These are phyloP conservation scores for Labroides dimidiatus DNA, from an alignment of 2,797 vertebrate species.

Conservation along the genomic window DNA sequence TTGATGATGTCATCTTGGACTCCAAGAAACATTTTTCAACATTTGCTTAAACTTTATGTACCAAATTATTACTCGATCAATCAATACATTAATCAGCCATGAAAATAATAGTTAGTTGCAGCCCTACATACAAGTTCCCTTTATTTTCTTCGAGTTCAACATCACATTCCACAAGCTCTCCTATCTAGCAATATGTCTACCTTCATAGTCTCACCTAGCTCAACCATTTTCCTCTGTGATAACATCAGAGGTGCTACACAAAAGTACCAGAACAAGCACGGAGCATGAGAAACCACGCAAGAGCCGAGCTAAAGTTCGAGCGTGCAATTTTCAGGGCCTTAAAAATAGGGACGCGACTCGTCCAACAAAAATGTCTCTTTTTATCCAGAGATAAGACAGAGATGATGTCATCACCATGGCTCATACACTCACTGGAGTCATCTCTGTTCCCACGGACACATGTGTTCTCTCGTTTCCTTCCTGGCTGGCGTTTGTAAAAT, in stretches of 20 bases:
- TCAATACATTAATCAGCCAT: too few species aligned
- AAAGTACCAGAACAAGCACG: neutral
- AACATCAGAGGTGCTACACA: neutral
- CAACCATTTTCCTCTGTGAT: too few species aligned
- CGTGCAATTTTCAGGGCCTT: slow-evolving; percentile 42
- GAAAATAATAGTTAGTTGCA: too few species aligned
- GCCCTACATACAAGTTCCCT: too few species aligned
- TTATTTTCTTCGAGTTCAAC: too few species aligned
- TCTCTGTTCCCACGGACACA: slow-evolving; percentile 57
- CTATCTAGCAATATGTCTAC: too few species aligned
- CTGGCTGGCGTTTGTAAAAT: slow-evolving; percentile 37
- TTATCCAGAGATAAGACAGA: slow-evolving; percentile 65
- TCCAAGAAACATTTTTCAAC: too few species aligned
- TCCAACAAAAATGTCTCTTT: slow-evolving; percentile 61
- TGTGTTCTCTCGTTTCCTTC: slow-evolving; percentile 59
- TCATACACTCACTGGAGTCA: slow-evolving; percentile 35
- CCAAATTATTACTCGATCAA: too few species aligned
- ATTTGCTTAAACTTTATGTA: too few species aligned
- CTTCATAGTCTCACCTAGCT: too few species aligned
- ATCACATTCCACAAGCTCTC: too few species aligned
- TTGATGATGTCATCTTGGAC: too few species aligned
- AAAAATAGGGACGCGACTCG: slow-evolving; percentile 60
- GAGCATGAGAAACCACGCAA: slow-evolving; percentile 6
- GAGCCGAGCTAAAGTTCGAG: slow-evolving; percentile 26
- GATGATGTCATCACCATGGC: slow-evolving; percentile 59